Base-by-base conservation (phyloP, 1,140 invertebrate species). In the Mylabris phalerata region DNA sequence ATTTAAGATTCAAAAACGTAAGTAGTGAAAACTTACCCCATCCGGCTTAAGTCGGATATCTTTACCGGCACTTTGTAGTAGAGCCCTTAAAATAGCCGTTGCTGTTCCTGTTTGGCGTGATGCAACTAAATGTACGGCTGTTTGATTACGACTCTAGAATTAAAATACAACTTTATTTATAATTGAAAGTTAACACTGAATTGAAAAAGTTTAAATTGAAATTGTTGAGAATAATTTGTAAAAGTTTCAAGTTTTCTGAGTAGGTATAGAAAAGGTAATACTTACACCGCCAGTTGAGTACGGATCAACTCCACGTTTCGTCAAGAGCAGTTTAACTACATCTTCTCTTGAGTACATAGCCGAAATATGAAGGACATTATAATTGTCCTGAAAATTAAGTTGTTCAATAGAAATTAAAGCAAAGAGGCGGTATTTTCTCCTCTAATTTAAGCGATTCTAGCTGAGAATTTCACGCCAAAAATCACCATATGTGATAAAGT, bases 281-380 rank as follows among this genome's bases (percentile, higher is more conserved):
- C 89, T 85, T 82, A 98, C 95, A 75, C 93, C 93, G 71, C 93
- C 95, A 5, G 90, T 85, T 25, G 91, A 86, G 69, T 90, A 92
- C 25, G 93, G 85, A 78, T 98, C 94, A 3, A 96, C 87, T 10
- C 88, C 93, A 73, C 88, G 87, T 74, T 93, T 93, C 42, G 86
- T 84, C 45, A 98, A 77, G 6, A 98, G 80, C 27, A 95, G 77
- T 71, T 94, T 93, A 70, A 98, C 89, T 50, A 95, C 91, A 73
- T 98, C 95, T 75, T 98, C 95, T 67, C 93, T 84, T 19, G 91
- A 93, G 74, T 92, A 90, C 83, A 93, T 89, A 27, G 93, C 89
- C 11, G 94, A 92, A 73, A 95, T 88, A 75, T 97, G 93, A 25
- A 97, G 80, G 26, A 88, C 90, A 79, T 94, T 95, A 76, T 90